These are phyloP conservation scores for Hassar affinis DNA, from an alignment of 2,113 vertebrate genomes.

Conservation along the genomic window DNA sequence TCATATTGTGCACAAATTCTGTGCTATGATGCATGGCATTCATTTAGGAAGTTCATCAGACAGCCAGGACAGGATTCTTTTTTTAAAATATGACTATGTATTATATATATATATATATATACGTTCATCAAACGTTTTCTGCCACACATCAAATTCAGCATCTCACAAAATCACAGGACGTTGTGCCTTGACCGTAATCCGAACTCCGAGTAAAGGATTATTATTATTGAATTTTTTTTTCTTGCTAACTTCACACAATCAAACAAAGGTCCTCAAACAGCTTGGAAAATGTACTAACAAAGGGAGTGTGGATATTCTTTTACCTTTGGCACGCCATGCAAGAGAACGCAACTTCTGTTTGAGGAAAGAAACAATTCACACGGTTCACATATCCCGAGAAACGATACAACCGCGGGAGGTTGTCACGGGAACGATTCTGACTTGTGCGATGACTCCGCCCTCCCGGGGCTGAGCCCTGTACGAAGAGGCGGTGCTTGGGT, in stretches of 20 bases:
- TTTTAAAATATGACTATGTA: too few species aligned
- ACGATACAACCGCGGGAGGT: conserved; percentile 66
- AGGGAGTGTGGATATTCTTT: not conserved
- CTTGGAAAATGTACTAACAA: not conserved
- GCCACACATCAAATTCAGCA: conserved; percentile 5
- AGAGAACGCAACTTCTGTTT: conserved; percentile 27
- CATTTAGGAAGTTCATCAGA: too few species aligned
- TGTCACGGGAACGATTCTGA: conserved; percentile 77
- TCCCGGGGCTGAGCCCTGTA: conserved; percentile 77
- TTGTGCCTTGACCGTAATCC: not conserved
- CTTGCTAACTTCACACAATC: not conserved
- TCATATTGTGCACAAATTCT: too few species aligned
- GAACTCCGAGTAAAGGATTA: not conserved
- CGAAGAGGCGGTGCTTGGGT: conserved; percentile 75
- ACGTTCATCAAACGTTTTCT: not conserved
- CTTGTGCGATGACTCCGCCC: conserved; percentile 76
- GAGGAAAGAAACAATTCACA: not conserved
- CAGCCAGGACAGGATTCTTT: too few species aligned
- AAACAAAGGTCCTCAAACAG: not conserved
- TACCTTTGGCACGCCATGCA: conserved; percentile 41
- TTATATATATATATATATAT: too few species aligned
- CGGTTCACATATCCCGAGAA: conserved; percentile 56
- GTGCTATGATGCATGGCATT: too few species aligned
- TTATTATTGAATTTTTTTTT: not conserved
- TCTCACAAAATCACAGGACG: not conserved